A percentile compares a stretch with the other conserved stretches of the same genome.
Conservation (phyloP, 1,140 invertebrate species). For the Hetaerina americana region DNA sequence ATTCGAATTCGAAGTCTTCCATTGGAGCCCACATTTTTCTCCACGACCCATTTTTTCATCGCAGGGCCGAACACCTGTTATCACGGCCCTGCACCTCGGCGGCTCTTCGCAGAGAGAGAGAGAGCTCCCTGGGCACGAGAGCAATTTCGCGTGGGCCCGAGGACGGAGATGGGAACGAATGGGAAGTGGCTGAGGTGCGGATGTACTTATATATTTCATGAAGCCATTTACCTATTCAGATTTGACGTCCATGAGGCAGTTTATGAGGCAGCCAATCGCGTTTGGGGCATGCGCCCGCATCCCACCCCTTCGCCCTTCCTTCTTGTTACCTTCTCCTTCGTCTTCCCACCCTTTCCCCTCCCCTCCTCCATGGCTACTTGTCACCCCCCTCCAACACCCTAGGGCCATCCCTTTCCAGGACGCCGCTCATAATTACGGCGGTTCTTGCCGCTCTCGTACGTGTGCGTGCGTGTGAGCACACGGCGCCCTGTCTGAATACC, state of each 20-base stretch:
- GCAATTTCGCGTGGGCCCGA: background rate
- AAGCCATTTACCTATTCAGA: too few relatives aligned
- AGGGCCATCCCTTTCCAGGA: background rate
- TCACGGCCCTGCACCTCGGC: too few relatives aligned
- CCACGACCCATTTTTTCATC: too few relatives aligned
- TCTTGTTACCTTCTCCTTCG: background rate
- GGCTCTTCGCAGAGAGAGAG: too few relatives aligned
- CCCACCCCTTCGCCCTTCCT: background rate
- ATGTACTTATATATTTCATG: too few relatives aligned
- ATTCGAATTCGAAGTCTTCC: too few relatives aligned
- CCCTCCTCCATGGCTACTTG: too few relatives aligned
- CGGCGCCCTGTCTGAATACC: background rate
- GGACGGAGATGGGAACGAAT: background rate
- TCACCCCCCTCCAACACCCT: background rate
- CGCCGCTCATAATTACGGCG: background rate
- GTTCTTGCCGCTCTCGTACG: too few relatives aligned
- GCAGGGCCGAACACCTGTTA: too few relatives aligned
- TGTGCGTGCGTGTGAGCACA: background rate
- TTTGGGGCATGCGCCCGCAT: background rate
- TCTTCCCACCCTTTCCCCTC: background rate
- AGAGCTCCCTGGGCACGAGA: too few relatives aligned
- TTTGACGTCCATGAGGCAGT: background rate
- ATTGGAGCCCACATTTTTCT: too few relatives aligned
- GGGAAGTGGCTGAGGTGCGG: background rate
- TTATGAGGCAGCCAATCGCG: background rate